These are phyloP conservation scores for Drosophila chauvacae DNA, from an alignment of 1,140 invertebrate genomes.

Conservation along the genomic window DNA sequence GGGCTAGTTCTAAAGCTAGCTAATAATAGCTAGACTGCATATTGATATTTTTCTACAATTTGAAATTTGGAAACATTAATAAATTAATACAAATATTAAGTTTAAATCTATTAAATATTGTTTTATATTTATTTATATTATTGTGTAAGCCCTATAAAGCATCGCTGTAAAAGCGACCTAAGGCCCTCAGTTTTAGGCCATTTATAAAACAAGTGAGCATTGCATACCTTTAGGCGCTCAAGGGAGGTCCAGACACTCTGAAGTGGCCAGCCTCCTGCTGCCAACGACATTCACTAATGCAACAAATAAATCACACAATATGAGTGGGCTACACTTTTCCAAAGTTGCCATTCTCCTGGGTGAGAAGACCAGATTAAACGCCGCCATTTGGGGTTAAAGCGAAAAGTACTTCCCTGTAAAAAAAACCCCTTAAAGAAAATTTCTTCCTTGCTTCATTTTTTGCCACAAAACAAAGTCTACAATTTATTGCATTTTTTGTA, in stretches of 20 bases:
- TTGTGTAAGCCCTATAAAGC: neutral
- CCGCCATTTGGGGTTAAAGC: constrained; percentile 8
- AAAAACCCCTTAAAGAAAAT: constrained; percentile 1
- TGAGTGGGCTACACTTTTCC: constrained; percentile 10
- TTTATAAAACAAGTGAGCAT: constrained; percentile 49
- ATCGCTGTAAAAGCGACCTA: neutral
- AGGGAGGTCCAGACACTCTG: constrained; percentile 28
- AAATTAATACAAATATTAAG: no score
- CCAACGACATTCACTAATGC: constrained; percentile 58
- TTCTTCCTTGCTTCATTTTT: constrained; percentile 15
- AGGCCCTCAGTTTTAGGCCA: constrained; percentile 20
- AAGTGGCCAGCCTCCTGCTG: constrained; percentile 48
- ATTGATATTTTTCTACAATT: no score
- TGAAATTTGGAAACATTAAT: no score
- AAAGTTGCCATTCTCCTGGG: constrained; percentile 14
- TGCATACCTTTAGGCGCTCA: constrained; percentile 47
- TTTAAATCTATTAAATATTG: no score
- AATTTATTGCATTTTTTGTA: constrained; percentile 48
- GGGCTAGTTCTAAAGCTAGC: no score
- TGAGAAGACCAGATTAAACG: neutral
- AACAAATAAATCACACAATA: constrained; percentile 67
- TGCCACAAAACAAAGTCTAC: neutral
- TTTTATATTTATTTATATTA: neutral
- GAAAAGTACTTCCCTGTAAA: neutral
- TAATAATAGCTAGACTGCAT: no score